Percentiles rank a stretch among this genome's conserved stretches.
Conservation (phyloP, 2,113 vertebrate genomes). For the Entomyzon cyanotis region DNA sequence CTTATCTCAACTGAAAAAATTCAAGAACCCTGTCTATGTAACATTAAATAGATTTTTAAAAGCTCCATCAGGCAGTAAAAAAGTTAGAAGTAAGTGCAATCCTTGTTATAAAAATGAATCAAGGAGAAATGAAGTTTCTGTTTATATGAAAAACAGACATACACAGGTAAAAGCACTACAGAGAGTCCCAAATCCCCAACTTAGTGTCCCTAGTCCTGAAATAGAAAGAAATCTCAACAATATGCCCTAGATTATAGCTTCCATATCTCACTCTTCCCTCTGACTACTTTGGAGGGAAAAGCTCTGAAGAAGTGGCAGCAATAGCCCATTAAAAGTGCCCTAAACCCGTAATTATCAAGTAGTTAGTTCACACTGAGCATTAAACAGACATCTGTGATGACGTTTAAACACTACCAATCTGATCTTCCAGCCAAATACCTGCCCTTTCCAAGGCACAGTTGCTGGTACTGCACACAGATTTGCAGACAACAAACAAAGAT, state of each 20-base stretch:
- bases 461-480: background rate
- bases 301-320: background rate
- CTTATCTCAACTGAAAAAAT: background rate
- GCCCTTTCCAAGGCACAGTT: background rate
- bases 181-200: background rate
- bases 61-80: background rate
- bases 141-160: background rate
- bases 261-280: background rate
- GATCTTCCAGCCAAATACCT: background rate
- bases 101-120: background rate
- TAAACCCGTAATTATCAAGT: background rate
- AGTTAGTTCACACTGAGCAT: background rate
- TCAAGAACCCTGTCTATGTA: background rate
- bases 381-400: background rate
- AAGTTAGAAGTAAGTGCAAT: background rate
- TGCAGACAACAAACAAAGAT: background rate
- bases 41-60: background rate
- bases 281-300: background rate
- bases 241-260: background rate
- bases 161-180: accelerated
- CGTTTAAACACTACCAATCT: background rate
- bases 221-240: background rate
- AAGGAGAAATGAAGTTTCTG: background rate
- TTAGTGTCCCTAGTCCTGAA: background rate
- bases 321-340: background rate